These are phyloP conservation scores for Ormyrus pomaceus DNA, from an alignment of 2,888 invertebrate species.

Conservation along the genomic window DNA sequence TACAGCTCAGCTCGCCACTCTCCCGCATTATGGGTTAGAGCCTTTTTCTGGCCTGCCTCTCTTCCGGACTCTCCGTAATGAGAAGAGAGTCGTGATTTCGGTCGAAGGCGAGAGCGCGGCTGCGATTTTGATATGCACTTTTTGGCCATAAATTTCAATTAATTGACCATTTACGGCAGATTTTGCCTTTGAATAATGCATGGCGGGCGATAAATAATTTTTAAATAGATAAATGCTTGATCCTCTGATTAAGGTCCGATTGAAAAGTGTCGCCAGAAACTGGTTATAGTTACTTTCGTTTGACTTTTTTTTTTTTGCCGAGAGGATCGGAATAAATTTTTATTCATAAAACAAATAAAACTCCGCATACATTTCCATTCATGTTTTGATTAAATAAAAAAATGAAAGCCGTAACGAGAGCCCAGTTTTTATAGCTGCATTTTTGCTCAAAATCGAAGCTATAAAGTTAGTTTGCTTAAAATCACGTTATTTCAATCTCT, in stretches of 20 bases:
- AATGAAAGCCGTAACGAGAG: background rate
- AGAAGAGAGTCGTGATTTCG: constrained; percentile 30
- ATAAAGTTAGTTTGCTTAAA: no score
- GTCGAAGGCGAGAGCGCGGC: background rate
- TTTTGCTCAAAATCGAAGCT: no score
- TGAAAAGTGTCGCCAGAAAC: constrained; percentile 22
- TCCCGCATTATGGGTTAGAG: background rate
- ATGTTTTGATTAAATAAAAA: constrained; percentile 19
- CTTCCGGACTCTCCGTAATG: constrained; percentile 25
- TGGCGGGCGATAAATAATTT: background rate
- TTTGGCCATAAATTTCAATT: no score
- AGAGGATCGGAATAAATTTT: constrained; percentile 16
- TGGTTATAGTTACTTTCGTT: constrained; percentile 7
- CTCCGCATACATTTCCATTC: constrained; percentile 14
- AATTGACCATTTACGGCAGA: background rate
- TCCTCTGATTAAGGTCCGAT: constrained; percentile 13
- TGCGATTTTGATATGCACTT: background rate
- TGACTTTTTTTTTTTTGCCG: constrained; percentile 4
- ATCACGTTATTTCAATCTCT: no score
- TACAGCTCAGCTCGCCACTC: background rate
- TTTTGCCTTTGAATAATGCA: background rate
- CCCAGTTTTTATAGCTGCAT: background rate
- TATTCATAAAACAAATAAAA: constrained; percentile 24
- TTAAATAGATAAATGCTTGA: constrained; percentile 11
- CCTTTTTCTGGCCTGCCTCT: constrained; percentile 10